These are phyloP conservation scores for Cherax quadricarinatus DNA, from an alignment of 1,140 invertebrate species.

Conservation along the genomic window DNA sequence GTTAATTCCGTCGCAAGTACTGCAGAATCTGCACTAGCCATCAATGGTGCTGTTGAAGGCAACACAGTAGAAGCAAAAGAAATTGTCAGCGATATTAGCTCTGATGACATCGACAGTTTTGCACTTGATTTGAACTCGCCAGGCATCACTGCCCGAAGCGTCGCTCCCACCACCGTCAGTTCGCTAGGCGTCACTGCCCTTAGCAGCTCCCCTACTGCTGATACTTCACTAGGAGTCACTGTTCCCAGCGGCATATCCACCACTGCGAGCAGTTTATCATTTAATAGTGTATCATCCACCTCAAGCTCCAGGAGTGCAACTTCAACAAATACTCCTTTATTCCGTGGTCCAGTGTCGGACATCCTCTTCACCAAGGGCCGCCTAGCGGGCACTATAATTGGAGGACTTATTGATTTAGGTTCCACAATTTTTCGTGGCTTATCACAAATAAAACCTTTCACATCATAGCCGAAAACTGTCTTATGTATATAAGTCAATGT, in stretches of 20 bases:
- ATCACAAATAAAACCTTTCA: not conserved
- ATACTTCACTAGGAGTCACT: not conserved
- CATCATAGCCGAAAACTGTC: not conserved
- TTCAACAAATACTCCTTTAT: not conserved
- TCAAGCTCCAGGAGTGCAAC: not conserved
- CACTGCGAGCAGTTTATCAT: too few relatives aligned
- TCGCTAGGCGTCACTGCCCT: not conserved
- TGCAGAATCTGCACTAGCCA: not conserved
- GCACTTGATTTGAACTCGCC: not conserved
- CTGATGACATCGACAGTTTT: not conserved
- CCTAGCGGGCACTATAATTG: conserved; percentile 23
- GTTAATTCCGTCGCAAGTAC: not conserved
- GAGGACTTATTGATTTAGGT: conserved; percentile 7
- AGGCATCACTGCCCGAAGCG: not conserved
- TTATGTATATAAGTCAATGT: not conserved
- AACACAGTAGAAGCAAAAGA: not conserved
- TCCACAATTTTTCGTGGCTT: not conserved
- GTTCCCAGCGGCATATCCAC: too few relatives aligned
- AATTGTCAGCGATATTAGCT: too few relatives aligned
- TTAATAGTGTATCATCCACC: not conserved
- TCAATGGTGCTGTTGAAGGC: not conserved
- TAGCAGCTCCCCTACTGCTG: not conserved
- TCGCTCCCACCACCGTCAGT: not conserved
- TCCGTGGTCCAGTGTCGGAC: not conserved
- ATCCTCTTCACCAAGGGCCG: conserved; percentile 30